phyloP scores from a whole-genome alignment of 2,797 vertebrate species.

The Oreortyx pictus region DNA sequence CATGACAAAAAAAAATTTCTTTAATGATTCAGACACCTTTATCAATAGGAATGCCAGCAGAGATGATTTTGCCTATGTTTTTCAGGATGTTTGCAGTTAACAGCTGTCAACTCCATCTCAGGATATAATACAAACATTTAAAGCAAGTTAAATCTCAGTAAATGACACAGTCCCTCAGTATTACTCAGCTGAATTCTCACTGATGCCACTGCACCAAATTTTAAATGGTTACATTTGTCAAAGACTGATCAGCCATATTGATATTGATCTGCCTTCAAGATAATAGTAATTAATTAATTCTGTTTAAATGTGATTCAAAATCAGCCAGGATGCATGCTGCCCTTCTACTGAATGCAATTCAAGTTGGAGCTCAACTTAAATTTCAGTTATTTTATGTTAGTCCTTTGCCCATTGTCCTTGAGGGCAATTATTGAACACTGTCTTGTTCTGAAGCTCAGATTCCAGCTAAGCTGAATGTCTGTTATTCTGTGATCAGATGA shows the following conservation, averaged over 20 bases:
- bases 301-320: background rate
- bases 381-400: background rate
- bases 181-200: background rate
- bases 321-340: background rate
- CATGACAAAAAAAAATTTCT: background rate
- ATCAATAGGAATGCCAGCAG: background rate
- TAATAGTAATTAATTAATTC: background rate
- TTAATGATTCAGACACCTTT: background rate
- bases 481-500: background rate
- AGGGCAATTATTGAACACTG: background rate
- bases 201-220: background rate
- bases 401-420: background rate
- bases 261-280: background rate
- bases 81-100: background rate
- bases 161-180: background rate
- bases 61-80: background rate
- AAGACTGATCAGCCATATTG: background rate
- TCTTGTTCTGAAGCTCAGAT: background rate
- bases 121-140: background rate
- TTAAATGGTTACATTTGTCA: background rate
- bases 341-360: background rate
- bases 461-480: background rate
- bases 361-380: background rate
- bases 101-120: background rate
- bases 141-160: background rate